Conservation (phyloP, 2,113 vertebrate genomes). For the Pholis gunnellus region DNA sequence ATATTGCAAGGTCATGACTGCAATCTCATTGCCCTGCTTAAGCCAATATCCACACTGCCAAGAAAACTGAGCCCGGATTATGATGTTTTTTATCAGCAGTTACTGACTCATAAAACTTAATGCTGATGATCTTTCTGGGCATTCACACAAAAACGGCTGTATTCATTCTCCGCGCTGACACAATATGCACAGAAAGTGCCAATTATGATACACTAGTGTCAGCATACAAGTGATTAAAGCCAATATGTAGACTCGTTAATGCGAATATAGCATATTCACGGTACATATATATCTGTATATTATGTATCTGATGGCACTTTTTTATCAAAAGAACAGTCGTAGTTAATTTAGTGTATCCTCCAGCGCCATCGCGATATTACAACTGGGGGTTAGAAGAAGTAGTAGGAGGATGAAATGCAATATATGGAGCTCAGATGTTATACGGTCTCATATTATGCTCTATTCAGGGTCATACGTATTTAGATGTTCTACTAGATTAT, state of each 20-base stretch:
- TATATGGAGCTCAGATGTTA: background rate
- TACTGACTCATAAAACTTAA: conserved; percentile 18
- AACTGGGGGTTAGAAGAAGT: background rate
- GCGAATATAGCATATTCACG: background rate
- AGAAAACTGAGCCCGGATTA: conserved; percentile 4
- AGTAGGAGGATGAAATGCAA: background rate
- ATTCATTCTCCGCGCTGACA: background rate
- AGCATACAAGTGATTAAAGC: background rate
- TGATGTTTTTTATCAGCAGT: conserved; percentile 23
- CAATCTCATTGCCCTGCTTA: background rate
- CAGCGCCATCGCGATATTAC: background rate
- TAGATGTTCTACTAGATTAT: background rate
- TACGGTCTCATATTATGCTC: background rate
- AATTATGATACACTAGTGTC: background rate
- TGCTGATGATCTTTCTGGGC: conserved; percentile 18
- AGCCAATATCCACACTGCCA: background rate
- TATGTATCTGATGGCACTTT: background rate
- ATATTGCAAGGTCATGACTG: background rate
- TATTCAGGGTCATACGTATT: background rate
- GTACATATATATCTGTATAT: background rate
- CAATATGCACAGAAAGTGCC: conserved; percentile 1
- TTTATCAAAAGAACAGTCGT: background rate
- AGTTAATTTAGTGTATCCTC: background rate
- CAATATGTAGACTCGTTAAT: background rate
- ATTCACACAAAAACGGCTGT: background rate